Evolutionary conservation across 2,797 vertebrate species (phyloP).

Genomic region (Sebastes ruberrimus): DNA sequence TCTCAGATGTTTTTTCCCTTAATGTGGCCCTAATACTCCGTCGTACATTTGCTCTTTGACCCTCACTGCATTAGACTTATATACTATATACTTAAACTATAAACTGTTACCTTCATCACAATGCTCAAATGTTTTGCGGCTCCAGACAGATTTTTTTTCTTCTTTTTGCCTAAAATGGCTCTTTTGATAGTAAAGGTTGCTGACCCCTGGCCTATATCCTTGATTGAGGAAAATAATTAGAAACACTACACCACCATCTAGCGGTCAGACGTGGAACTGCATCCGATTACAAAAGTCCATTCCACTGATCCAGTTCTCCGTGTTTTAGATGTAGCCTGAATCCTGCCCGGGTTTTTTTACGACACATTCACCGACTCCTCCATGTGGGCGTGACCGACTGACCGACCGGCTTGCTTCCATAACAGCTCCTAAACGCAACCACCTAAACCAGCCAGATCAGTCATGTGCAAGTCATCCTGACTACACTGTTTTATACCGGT

Average conservation of each 20-base stretch:
- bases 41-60: too few relatives aligned
- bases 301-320: neutral
- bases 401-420: constrained; percentile 39
- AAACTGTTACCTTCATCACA: too few relatives aligned
- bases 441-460: neutral
- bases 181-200: too few relatives aligned
- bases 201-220: too few relatives aligned
- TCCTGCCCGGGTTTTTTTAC: constrained; percentile 31
- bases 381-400: constrained; percentile 52
- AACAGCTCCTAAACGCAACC: constrained; percentile 2
- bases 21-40: too few relatives aligned
- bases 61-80: too few relatives aligned
- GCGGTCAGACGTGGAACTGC: neutral
- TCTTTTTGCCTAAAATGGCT: too few relatives aligned
- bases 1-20: too few relatives aligned
- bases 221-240: neutral
- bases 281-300: neutral
- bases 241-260: constrained; percentile 14
- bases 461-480: constrained; percentile 75
- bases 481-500: neutral
- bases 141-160: too few relatives aligned
- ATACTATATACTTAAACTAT: too few relatives aligned
- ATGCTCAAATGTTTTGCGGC: too few relatives aligned
- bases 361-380: neutral
- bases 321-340: accelerated